A percentile compares a stretch with the other conserved stretches of the same genome.
These are phyloP conservation scores for Myotis lucifugus DNA, from an alignment of 2,113 vertebrate genomes.

Conservation along the genomic window DNA sequence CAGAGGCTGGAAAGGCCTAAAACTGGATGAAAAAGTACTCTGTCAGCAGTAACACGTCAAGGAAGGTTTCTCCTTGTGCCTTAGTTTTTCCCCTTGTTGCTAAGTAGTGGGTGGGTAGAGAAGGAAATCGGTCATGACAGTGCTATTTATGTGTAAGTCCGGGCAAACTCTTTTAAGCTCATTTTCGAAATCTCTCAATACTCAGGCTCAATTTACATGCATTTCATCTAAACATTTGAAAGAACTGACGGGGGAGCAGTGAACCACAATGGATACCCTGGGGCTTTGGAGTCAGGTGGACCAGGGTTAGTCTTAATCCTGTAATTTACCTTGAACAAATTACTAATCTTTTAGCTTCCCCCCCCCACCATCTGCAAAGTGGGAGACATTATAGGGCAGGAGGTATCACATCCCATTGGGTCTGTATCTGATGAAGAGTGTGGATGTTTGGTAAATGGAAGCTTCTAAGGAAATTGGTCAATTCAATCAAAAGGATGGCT, in stretches of 20 bases:
- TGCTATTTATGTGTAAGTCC: neutral
- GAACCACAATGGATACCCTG: neutral
- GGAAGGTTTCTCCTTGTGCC: neutral
- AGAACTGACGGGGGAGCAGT: neutral
- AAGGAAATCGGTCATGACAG: neutral
- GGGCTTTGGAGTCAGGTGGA: neutral
- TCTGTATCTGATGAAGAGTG: neutral
- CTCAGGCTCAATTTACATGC: neutral
- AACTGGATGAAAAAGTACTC: slow-evolving; percentile 31
- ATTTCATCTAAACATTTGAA: neutral
- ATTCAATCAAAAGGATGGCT: neutral
- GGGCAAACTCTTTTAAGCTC: neutral
- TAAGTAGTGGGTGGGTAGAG: neutral
- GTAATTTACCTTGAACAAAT: neutral
- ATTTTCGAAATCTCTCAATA: neutral
- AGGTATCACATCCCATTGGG: neutral
- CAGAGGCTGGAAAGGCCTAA: slow-evolving; percentile 34
- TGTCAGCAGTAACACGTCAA: neutral
- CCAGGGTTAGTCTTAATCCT: neutral
- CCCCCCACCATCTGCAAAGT: neutral
- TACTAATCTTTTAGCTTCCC: neutral
- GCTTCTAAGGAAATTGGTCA: neutral
- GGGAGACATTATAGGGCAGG: neutral
- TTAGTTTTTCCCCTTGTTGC: neutral
- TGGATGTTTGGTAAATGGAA: neutral